Evolutionary conservation across 92 coral and sea anemone genomes (phyloP).

Genomic region (Actinostola sp.): DNA sequence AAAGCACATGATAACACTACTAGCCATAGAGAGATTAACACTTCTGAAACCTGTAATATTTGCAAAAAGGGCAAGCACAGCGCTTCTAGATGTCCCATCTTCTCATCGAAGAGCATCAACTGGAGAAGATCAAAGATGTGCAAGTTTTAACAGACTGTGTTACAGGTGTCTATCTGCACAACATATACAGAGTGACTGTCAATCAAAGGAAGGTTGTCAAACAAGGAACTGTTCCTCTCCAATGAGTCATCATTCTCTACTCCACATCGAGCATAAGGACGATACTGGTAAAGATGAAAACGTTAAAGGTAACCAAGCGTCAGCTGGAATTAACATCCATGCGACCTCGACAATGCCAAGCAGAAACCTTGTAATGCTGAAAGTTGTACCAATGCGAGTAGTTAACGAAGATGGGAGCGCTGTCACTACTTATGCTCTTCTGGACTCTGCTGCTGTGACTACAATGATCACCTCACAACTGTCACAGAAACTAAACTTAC

Average conservation of each 20-base stretch:
- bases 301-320: no score
- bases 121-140: slow-evolving; percentile 47
- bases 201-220: slow-evolving; percentile 29
- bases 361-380: slow-evolving; percentile 32
- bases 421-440: slow-evolving; percentile 39
- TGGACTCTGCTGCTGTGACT: slow-evolving; percentile 57
- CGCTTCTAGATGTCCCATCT: slow-evolving; percentile 21
- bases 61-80: slow-evolving; percentile 35
- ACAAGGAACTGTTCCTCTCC: slow-evolving; percentile 25
- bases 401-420: slow-evolving; percentile 13
- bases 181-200: slow-evolving; percentile 34
- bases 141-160: slow-evolving; percentile 38
- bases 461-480: slow-evolving; percentile 49
- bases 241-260: slow-evolving; percentile 38
- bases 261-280: slow-evolving; percentile 24
- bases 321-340: not conserved
- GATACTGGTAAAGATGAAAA: not conserved
- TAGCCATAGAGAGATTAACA: no score
- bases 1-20: not conserved
- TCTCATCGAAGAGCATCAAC: slow-evolving; percentile 32
- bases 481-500: slow-evolving; percentile 32
- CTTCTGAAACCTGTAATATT: slow-evolving; percentile 29
- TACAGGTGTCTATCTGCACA: slow-evolving; percentile 40
- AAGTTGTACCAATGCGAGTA: slow-evolving; percentile 32
- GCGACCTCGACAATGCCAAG: slow-evolving; percentile 18